A percentile compares a stretch with the other conserved stretches of the same genome.
These are phyloP conservation scores for Pedicia rivosa DNA, from an alignment of 2,888 invertebrate species.

Conservation along the genomic window DNA sequence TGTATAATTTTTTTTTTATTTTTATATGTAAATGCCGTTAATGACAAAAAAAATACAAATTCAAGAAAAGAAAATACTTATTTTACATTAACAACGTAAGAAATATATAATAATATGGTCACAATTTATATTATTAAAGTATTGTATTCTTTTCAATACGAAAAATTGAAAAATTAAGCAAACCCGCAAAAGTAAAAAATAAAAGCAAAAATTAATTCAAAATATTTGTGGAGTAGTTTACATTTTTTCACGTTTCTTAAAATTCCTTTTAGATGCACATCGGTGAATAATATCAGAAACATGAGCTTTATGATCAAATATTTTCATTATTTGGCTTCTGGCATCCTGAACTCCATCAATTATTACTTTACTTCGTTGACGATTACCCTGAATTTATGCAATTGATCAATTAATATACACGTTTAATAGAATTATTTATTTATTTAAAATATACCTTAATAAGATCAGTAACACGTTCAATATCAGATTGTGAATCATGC, in stretches of 20 bases:
- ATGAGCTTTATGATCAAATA: conserved; percentile 80
- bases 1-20: no score
- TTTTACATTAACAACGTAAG: no score
- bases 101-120: no score
- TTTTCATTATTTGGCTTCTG: conserved; percentile 69
- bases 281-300: conserved; percentile 80
- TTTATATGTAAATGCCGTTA: no score
- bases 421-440: background rate
- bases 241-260: conserved; percentile 73
- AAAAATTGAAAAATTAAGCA: no score
- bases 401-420: conserved; percentile 2
- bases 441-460: conserved; percentile 36
- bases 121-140: no score
- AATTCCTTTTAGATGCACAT: conserved; percentile 81
- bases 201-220: no score
- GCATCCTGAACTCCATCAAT: conserved; percentile 85
- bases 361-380: conserved; percentile 85
- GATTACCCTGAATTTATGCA: conserved; percentile 57
- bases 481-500: conserved; percentile 32
- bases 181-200: no score
- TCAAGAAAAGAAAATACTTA: no score
- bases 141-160: no score
- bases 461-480: conserved; percentile 40
- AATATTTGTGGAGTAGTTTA: no score
- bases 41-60: no score